Evolutionary conservation across 64 coral and sea anemone species (phyloP), one percentile per base, ranked within the genome.

Genomic region (Dendrophyllia cribrosa): DNA sequence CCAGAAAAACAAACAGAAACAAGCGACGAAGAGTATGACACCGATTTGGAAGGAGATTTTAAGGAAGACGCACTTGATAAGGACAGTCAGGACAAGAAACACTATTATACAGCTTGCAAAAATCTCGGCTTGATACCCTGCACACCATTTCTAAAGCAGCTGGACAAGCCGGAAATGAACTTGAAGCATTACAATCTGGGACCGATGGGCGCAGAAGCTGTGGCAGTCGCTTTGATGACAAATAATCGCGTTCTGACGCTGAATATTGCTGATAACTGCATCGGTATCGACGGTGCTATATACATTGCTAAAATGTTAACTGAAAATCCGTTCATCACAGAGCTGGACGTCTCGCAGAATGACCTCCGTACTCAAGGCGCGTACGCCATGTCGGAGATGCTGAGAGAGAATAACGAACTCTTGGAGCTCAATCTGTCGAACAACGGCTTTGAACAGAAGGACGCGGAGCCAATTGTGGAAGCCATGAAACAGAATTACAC

Each of bases 221-320:
- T 99, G 13, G 92, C 97, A 0, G 91, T 99, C 0, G 94, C 91
- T 2, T 62, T 96, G 61, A 94, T 99, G 88, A 77, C 90, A 9
- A 99, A 99, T 25, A 96, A 75, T 4, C 56, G 66, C 10, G 76
- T 99, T 13, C 10, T 96, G 17, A 85, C 74, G 5, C 47, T 99
- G 20, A 99, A 99, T 23, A 76, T 99, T 3, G 55, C 94, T 49
- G 87, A 93, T 46, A 99, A 99, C 60, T 88, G 79, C 6, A 94
- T 99, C 44, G 20, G 87, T 17, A 83, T 85, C 50, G 97, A 99
- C 20, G 97, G 97, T 8, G 91, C 97, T 71, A 93, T 96, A 22
- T 98, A 95, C 20, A 92, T 98, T 17, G 88, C 94, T 4, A 99
- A 99, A 85, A 93, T 99, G 94, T 61, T 99, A 71, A 99, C 82